Conservation (phyloP, 2,113 vertebrate species). For the Indicator indicator region DNA sequence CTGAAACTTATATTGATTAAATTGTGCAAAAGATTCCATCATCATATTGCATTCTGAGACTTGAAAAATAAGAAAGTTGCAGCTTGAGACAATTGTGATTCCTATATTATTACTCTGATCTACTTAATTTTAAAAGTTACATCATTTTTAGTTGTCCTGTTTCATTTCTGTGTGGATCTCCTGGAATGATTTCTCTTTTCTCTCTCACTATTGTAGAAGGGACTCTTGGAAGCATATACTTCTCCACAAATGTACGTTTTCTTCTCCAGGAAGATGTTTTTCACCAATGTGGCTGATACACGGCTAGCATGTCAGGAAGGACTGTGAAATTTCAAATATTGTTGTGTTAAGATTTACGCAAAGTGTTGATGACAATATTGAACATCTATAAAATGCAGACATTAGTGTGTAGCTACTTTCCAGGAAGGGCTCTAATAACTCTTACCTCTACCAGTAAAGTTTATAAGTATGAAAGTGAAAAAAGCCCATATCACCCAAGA, state of each 20-base stretch:
- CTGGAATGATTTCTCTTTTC: slow-evolving; percentile 2
- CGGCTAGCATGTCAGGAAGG: not conserved
- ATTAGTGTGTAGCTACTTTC: not conserved
- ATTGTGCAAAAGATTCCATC: not conserved
- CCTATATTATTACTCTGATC: not conserved
- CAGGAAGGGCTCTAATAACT: not conserved
- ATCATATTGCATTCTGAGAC: not conserved
- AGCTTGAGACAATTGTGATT: not conserved
- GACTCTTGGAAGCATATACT: not conserved
- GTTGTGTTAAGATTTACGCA: slow-evolving; percentile 22
- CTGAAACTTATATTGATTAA: not conserved
- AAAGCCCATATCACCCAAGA: not conserved
- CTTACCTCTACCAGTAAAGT: not conserved
- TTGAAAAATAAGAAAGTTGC: not conserved
- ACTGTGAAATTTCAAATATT: slow-evolving; percentile 41
- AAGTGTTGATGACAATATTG: not conserved
- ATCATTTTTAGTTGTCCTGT: not conserved
- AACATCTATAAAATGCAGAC: slow-evolving; percentile 27
- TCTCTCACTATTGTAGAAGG: not conserved
- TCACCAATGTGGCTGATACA: slow-evolving; percentile 17
- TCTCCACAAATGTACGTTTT: slow-evolving; percentile 19
- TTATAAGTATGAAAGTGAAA: not conserved
- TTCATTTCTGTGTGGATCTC: not conserved
- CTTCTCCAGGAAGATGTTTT: not conserved
- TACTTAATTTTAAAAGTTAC: not conserved